A percentile compares a stretch with the other conserved stretches of the same genome.
phyloP scores from a whole-genome alignment of 2,888 invertebrate species.

The Lasiommata megera region DNA sequence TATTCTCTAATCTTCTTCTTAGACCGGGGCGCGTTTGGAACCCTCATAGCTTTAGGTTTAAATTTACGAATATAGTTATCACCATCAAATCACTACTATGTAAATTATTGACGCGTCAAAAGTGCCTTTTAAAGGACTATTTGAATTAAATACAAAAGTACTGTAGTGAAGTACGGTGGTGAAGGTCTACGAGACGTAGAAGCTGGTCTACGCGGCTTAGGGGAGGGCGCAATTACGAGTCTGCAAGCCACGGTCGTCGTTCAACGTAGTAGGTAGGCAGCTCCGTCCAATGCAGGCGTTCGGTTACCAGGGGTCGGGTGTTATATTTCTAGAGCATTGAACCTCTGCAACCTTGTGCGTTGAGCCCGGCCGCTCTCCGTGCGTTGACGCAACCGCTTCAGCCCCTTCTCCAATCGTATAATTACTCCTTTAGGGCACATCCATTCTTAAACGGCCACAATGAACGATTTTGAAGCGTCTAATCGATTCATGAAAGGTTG shows the following conservation, averaged over 20 bases:
- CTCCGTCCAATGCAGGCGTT: slow-evolving; percentile 46
- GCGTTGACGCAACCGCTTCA: slow-evolving; percentile 74
- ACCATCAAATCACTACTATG: too few relatives aligned
- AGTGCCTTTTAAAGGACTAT: too few relatives aligned
- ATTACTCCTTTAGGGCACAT: slow-evolving; percentile 78
- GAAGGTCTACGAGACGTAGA: slow-evolving; percentile 44
- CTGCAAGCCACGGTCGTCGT: slow-evolving; percentile 30
- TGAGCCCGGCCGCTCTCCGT: slow-evolving; percentile 77
- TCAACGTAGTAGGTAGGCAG: slow-evolving; percentile 33
- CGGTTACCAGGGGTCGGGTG: slow-evolving; percentile 70
- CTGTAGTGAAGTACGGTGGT: slow-evolving; percentile 16
- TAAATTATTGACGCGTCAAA: too few relatives aligned
- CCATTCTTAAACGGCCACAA: slow-evolving; percentile 62
- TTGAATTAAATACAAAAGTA: too few relatives aligned
- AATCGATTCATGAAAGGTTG: slow-evolving; percentile 73
- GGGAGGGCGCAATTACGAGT: slow-evolving; percentile 30
- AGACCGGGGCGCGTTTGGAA: too few relatives aligned
- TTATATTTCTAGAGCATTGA: slow-evolving; percentile 81
- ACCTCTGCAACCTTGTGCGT: slow-evolving; percentile 80
- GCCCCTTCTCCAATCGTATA: slow-evolving; percentile 76
- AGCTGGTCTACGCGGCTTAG: slow-evolving; percentile 37
- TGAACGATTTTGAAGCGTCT: slow-evolving; percentile 55
- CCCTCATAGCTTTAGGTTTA: too few relatives aligned
- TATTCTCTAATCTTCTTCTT: too few relatives aligned
- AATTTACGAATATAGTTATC: too few relatives aligned